phyloP scores from a whole-genome alignment of 2,797 vertebrate genomes.

The Caiman crocodilus region DNA sequence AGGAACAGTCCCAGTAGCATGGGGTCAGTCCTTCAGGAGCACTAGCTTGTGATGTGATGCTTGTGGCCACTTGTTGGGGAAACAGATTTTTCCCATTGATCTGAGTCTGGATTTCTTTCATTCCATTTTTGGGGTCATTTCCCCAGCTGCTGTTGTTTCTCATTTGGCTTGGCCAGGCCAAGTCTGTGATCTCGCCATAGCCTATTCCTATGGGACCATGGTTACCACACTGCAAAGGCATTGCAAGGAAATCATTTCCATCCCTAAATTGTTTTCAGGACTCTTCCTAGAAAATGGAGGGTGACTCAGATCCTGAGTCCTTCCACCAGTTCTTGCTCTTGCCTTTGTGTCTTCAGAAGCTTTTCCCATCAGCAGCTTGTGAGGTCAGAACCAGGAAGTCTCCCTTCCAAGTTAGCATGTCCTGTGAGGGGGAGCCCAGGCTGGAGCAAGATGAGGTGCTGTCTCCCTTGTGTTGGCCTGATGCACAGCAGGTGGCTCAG shows the following conservation, averaged over 20 bases:
- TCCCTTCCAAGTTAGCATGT: neutral
- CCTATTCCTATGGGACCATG: conserved; percentile 34
- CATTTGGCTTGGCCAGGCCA: neutral
- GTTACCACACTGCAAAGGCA: conserved; percentile 32
- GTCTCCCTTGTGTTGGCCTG: too few species aligned
- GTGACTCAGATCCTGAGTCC: neutral
- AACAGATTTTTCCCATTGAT: neutral
- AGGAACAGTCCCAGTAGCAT: too few species aligned
- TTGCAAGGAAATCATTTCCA: rapidly evolving
- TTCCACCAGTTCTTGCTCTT: rapidly evolving
- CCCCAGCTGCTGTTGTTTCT: conserved; percentile 3
- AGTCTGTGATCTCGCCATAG: neutral
- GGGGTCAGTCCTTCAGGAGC: too few species aligned
- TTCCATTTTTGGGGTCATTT: neutral
- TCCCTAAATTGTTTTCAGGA: neutral
- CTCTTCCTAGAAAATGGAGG: conserved; percentile 21
- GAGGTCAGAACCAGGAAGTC: rapidly evolving
- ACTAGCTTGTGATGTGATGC: neutral
- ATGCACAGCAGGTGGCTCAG: neutral
- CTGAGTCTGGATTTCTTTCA: conserved; percentile 13
- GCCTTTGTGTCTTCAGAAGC: neutral
- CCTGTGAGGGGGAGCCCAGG: neutral
- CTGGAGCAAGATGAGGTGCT: too few species aligned
- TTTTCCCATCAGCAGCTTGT: rapidly evolving
- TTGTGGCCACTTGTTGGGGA: neutral